Percentiles rank a stretch among this genome's conserved stretches.
Evolutionary conservation across 2,113 vertebrate genomes (phyloP).

Genomic region (Nibea coibor): DNA sequence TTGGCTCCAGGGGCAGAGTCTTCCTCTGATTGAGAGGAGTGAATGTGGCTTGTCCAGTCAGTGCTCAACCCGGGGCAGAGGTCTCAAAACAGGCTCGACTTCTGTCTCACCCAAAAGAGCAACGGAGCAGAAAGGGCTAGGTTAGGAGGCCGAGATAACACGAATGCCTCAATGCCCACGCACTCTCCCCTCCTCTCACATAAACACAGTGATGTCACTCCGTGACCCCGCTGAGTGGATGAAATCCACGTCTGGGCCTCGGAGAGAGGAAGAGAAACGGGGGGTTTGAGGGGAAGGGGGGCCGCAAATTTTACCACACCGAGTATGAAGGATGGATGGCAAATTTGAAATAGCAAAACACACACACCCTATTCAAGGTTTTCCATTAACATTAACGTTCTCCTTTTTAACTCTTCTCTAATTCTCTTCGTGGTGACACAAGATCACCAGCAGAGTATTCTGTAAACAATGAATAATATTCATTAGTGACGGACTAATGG

Average conservation of each 20-base stretch:
- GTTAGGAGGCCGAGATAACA: slow-evolving; percentile 76
- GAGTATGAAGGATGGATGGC: slow-evolving; percentile 55
- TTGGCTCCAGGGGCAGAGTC: neutral
- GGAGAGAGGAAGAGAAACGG: slow-evolving; percentile 40
- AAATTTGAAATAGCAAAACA: slow-evolving; percentile 54
- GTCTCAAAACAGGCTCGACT: slow-evolving; percentile 71
- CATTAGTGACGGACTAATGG: slow-evolving; percentile 85
- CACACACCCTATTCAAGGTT: slow-evolving; percentile 55
- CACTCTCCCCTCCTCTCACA: slow-evolving; percentile 69
- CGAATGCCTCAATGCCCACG: slow-evolving; percentile 77
- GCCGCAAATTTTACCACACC: slow-evolving; percentile 44
- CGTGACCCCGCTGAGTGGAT: slow-evolving; percentile 67
- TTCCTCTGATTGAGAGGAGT: slow-evolving; percentile 42
- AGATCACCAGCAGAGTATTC: slow-evolving; percentile 66
- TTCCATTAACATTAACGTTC: slow-evolving; percentile 79
- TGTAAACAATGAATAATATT: slow-evolving; percentile 70
- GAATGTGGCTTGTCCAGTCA: slow-evolving; percentile 33
- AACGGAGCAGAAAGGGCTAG: slow-evolving; percentile 67
- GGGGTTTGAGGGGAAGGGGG: neutral
- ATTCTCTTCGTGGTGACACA: slow-evolving; percentile 63
- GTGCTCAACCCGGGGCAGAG: slow-evolving; percentile 44
- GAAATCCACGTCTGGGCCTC: slow-evolving; percentile 56
- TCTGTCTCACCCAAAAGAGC: slow-evolving; percentile 64
- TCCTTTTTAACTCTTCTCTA: slow-evolving; percentile 68
- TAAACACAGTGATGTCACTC: slow-evolving; percentile 76